Evolutionary conservation across 2,113 vertebrate genomes (phyloP).

Genomic region (Dromas ardeola): DNA sequence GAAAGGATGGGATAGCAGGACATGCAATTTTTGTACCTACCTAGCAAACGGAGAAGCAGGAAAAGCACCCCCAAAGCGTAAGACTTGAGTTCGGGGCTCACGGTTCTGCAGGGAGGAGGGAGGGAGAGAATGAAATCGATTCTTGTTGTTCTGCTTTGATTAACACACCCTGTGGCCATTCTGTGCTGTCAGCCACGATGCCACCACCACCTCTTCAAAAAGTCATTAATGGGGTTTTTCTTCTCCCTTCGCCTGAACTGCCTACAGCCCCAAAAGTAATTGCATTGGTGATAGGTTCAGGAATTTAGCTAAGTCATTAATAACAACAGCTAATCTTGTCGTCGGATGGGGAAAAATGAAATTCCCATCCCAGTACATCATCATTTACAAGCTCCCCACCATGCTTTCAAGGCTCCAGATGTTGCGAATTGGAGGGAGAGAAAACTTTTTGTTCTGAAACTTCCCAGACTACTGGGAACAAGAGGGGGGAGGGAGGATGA

Average conservation of each 20-base stretch:
- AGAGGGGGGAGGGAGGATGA: not conserved
- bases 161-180: conserved; percentile 13
- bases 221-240: conserved; percentile 38
- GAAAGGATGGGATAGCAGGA: not conserved
- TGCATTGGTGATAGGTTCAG: conserved; percentile 27
- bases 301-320: conserved; percentile 62
- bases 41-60: conserved; percentile 90
- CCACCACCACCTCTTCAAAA: conserved; percentile 52
- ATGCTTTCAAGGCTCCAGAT: not conserved
- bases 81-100: conserved; percentile 96
- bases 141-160: conserved; percentile 50
- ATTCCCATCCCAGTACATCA: conserved; percentile 3
- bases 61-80: conserved; percentile 96
- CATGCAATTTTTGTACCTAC: conserved; percentile 72
- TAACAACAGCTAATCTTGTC: conserved; percentile 48
- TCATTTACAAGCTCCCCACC: not conserved
- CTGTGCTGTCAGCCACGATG: conserved; percentile 36
- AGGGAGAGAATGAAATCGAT: conserved; percentile 21
- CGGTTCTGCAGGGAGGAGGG: conserved; percentile 81
- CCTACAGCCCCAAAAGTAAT: conserved; percentile 55
- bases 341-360: not conserved
- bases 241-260: conserved; percentile 12
- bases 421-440: not conserved
- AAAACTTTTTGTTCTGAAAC: not conserved
- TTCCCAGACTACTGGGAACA: not conserved